These are phyloP conservation scores for Cairina moschata DNA, from an alignment of 2,113 vertebrate species.

Conservation along the genomic window DNA sequence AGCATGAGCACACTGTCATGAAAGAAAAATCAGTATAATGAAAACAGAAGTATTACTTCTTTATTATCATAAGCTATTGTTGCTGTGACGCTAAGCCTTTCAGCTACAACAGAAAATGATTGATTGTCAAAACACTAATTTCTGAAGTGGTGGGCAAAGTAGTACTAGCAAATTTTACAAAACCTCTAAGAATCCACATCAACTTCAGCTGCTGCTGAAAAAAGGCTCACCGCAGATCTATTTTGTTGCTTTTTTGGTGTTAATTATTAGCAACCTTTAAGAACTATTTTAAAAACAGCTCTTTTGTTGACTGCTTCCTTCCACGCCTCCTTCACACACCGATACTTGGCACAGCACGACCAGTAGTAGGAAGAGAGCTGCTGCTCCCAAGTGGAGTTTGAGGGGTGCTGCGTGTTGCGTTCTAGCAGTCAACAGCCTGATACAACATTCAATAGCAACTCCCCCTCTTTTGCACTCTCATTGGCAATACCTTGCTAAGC, in stretches of 20 bases:
- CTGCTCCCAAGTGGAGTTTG: slow-evolving; percentile 59
- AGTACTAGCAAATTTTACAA: not conserved
- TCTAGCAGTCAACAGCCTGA: not conserved
- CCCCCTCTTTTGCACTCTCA: not conserved
- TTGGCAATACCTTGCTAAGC: not conserved
- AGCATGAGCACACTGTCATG: not conserved
- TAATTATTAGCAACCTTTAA: not conserved
- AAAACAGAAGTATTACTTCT: not conserved
- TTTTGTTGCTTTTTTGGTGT: not conserved
- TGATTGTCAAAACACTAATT: not conserved
- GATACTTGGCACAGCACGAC: not conserved
- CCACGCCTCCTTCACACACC: not conserved
- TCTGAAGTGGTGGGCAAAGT: not conserved
- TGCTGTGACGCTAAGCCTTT: not conserved
- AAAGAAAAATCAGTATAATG: not conserved
- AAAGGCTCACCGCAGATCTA: not conserved
- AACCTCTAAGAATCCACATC: not conserved
- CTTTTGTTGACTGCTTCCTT: not conserved
- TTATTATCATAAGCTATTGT: not conserved
- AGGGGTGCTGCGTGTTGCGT: not conserved
- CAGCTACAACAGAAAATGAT: accelerated
- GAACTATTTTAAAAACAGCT: not conserved
- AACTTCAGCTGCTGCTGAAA: not conserved
- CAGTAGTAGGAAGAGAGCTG: slow-evolving; percentile 10
- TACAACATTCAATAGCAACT: not conserved